Evolutionary conservation across 2,797 vertebrate genomes (phyloP).

Genomic region (Nyctibius grandis): DNA sequence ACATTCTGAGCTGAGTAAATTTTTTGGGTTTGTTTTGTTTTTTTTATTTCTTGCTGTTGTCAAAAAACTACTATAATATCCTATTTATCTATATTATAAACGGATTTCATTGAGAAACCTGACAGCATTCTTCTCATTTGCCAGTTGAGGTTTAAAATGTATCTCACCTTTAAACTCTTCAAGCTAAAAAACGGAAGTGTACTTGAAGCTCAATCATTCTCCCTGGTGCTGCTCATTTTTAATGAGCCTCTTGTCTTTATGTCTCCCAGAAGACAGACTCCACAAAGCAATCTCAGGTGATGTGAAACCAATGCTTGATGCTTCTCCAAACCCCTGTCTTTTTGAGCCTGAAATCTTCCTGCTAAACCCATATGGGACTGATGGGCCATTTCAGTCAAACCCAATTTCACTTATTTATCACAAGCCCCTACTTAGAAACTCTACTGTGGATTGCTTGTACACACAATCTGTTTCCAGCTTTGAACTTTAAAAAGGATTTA

Average conservation of each 20-base stretch:
- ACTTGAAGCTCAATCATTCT: conserved; percentile 76
- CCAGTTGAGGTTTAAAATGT: conserved; percentile 74
- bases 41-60: background rate
- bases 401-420: conserved; percentile 84
- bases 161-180: conserved; percentile 68
- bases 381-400: conserved; percentile 81
- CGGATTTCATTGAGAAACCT: conserved; percentile 64
- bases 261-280: conserved; percentile 74
- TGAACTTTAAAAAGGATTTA: conserved; percentile 87
- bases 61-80: background rate
- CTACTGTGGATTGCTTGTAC: conserved; percentile 78
- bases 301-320: conserved; percentile 80
- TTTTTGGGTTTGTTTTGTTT: background rate
- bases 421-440: conserved; percentile 78
- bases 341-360: conserved; percentile 78
- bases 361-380: conserved; percentile 78
- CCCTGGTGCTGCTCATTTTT: conserved; percentile 77
- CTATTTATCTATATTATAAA: background rate
- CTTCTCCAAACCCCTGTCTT: conserved; percentile 71
- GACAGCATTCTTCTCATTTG: conserved; percentile 68
- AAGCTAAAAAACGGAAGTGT: conserved; percentile 72
- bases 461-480: conserved; percentile 81
- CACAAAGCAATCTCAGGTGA: conserved; percentile 85
- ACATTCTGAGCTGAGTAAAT: background rate
- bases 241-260: conserved; percentile 80